Base-by-base conservation (phyloP, 2,113 vertebrate genomes). In the Lasiurus borealis region DNA sequence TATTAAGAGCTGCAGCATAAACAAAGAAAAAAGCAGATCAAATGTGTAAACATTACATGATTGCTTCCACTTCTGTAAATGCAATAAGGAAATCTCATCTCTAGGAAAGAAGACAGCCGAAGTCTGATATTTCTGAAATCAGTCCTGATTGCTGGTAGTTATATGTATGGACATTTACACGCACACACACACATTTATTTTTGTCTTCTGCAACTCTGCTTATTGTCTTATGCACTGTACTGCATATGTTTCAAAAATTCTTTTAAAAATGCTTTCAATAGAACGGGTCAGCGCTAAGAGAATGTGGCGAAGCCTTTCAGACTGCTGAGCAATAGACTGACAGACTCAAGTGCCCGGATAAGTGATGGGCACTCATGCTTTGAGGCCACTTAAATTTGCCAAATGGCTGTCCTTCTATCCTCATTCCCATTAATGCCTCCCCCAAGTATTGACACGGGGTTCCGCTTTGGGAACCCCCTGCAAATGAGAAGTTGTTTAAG, bases 1-100 rank as follows among this genome's bases (percentile, higher is more conserved):
- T 92, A 64, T 97, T 97, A 98, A 97, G 66, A 97, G 69, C 97
- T 98, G 95, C 81, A 90, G 52, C 73, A 44, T 85, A 68, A 95
- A 97, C 52, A 94, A 90, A 97, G 97, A 75, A 88, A 94, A 98
- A 96, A 95, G 25, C 13, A 96, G 73, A 84, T 66, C 10, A 97
- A 92, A 78, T 91, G 71, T 84, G 44, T 52, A 85, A 95, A 90
- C 71, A n/a, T 87, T 18, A n/a, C 57, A 62, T 11, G 69, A 83
- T 95, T 1, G 0, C 69, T 95, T 93, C 62, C 34, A 62, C 75
- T 95, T 77, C 76, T 72, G 57, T 90, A 87, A 71, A 76, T 85
- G 64, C 92, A 95, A 78, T 50, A 93, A 90, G 50, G 57, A 66
- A 85, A 80, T 82, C 34, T 78, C 52, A 78, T 83, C 11, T 73